phyloP scores from a whole-genome alignment of 2,113 vertebrate species.

The Caretta caretta region DNA sequence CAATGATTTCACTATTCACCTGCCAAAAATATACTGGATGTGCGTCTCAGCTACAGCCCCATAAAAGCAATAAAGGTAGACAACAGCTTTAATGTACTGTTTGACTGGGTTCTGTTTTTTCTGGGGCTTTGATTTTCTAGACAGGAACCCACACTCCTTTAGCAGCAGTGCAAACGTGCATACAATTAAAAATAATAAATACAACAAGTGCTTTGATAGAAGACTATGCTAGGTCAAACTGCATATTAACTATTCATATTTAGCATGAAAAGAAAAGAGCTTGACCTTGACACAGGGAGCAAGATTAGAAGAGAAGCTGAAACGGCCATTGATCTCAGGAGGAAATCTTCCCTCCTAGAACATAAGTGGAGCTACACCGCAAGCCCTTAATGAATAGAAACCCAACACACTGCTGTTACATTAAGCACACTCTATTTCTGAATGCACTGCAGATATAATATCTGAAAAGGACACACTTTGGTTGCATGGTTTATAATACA shows the following conservation, averaged over 20 bases:
- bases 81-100: neutral
- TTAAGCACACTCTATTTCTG: neutral
- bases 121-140: neutral
- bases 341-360: neutral
- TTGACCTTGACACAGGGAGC: neutral
- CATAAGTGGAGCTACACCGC: neutral
- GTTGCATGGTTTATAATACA: neutral
- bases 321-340: neutral
- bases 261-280: neutral
- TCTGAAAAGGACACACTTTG: neutral
- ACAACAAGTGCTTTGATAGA: neutral
- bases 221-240: neutral
- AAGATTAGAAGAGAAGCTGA: neutral
- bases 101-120: neutral
- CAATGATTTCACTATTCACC: neutral
- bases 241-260: neutral
- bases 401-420: neutral
- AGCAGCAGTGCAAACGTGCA: neutral
- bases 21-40: neutral
- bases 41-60: neutral
- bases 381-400: neutral
- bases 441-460: neutral
- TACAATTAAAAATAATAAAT: neutral
- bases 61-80: neutral
- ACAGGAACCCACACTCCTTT: neutral